A percentile compares a stretch with the other conserved stretches of the same genome.
phyloP scores from a whole-genome alignment of 2,797 vertebrate genomes.

The Spinibarbus caldwelli region DNA sequence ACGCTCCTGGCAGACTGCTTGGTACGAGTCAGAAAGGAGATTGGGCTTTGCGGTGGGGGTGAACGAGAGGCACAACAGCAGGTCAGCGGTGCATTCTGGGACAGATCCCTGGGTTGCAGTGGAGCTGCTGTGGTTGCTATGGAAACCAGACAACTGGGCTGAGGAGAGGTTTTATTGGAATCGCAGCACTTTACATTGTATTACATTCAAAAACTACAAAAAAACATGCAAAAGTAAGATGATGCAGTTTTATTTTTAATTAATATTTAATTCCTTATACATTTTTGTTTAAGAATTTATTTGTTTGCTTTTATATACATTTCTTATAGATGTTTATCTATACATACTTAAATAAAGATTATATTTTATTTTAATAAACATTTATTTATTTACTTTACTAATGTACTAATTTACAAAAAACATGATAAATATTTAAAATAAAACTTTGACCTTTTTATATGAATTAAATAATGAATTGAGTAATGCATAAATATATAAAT shows the following conservation, averaged over 20 bases:
- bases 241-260: not conserved
- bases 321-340: too few relatives aligned
- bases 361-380: not conserved
- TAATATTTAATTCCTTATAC: not conserved
- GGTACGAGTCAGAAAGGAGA: not conserved
- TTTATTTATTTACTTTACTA: not conserved
- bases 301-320: not conserved
- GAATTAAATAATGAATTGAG: not conserved
- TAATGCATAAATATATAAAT: not conserved
- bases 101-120: constrained; percentile 16
- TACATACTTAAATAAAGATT: not conserved
- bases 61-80: not conserved
- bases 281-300: not conserved
- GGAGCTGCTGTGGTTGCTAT: constrained; percentile 36
- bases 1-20: not conserved
- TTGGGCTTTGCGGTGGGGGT: not conserved
- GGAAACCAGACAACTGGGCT: constrained; percentile 25
- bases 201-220: not conserved
- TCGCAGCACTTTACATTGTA: not conserved
- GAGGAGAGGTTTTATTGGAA: not conserved
- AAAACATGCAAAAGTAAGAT: not conserved
- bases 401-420: not conserved
- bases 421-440: not conserved
- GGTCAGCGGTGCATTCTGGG: constrained; percentile 42
- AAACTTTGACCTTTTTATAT: not conserved